Base-by-base conservation (phyloP, 2,797 vertebrate genomes). In the Cyclura pinguis region DNA sequence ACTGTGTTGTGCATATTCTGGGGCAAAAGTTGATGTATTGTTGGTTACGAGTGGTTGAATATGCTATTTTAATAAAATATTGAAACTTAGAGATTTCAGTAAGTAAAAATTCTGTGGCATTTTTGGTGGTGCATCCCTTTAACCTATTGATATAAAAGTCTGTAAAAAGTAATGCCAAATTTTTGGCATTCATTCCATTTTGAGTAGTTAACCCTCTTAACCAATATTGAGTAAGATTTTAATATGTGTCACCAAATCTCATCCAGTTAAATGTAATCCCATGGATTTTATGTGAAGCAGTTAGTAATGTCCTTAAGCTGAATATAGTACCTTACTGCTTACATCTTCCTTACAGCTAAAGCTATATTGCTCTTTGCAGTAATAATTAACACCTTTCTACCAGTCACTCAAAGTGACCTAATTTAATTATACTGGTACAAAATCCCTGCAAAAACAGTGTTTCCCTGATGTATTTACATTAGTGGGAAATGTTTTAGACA, bases 1-100 rank as follows among this genome's bases (percentile, higher is more conserved):
- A 96, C 97, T 97, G 97, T 97, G 96, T 97, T 95, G 96, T 97
- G 96, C 87, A 1, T 96, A 95, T 95, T 96, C 91, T 94, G 96
- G 95, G 85, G 73, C 86, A 67, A 96, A 95, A 95, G 96, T 97
- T 96, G 97, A 97, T 93, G 93, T 97, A 97, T 97, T 97, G 97
- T 96, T 96, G 96, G 95, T 97, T 97, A 97, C 96, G 94, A 96
- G 91, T 97, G 97, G 96, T 96, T 96, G 96, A 98, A 98, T 97
- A 98, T 97, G 96, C 97, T 99, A 99, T 99, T 99, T 99, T 99
- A 98, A 98, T 99, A 98, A 99, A 99, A 98, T 97, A 98, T 95
- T 98, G 98, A 97, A 97, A 98, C 90, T 95, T 93, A 86, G 85
- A 0, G 80, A 90, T 91, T n/a, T 29, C 85, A 29, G 0, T 67